phyloP scores from a whole-genome alignment of 2,888 invertebrate genomes.

The Slavum lentiscoides region DNA sequence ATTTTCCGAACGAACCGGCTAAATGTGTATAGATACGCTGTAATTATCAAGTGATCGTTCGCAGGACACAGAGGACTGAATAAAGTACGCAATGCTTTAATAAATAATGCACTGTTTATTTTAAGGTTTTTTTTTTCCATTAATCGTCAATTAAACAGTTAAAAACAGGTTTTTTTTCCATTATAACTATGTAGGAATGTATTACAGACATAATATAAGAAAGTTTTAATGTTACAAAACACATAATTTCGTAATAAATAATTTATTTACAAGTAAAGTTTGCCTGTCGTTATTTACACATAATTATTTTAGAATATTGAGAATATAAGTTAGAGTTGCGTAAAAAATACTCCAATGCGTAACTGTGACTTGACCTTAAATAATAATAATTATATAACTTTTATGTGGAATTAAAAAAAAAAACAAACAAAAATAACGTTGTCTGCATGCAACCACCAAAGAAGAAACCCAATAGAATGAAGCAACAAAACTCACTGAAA shows the following conservation, averaged over 20 bases:
- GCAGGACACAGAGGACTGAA: slow-evolving; percentile 11
- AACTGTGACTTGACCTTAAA: slow-evolving; percentile 43
- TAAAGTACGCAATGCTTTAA: slow-evolving; percentile 12
- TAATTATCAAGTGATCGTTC: no score
- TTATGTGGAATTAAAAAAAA: slow-evolving; percentile 45
- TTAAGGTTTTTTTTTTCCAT: slow-evolving; percentile 43
- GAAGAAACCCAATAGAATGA: slow-evolving; percentile 52
- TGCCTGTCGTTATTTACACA: slow-evolving; percentile 42
- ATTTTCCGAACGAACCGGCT: no score
- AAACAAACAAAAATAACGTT: slow-evolving; percentile 50
- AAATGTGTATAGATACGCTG: no score
- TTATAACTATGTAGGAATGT: slow-evolving; percentile 49
- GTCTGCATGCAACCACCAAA: slow-evolving; percentile 52
- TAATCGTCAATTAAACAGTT: slow-evolving; percentile 50
- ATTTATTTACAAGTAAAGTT: slow-evolving; percentile 45
- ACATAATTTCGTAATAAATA: slow-evolving; percentile 47
- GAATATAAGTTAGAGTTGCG: slow-evolving; percentile 45
- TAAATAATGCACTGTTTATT: slow-evolving; percentile 51
- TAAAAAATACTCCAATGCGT: slow-evolving; percentile 50
- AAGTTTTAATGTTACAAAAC: slow-evolving; percentile 52
- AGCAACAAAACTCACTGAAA: slow-evolving; percentile 53
- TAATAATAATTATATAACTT: slow-evolving; percentile 23
- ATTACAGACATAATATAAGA: slow-evolving; percentile 51
- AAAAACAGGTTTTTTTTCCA: slow-evolving; percentile 42
- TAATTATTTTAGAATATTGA: slow-evolving; percentile 49